A percentile compares a stretch with the other conserved stretches of the same genome.
Evolutionary conservation across 2,113 vertebrate genomes (phyloP).

Genomic region (Heptranchias perlo): DNA sequence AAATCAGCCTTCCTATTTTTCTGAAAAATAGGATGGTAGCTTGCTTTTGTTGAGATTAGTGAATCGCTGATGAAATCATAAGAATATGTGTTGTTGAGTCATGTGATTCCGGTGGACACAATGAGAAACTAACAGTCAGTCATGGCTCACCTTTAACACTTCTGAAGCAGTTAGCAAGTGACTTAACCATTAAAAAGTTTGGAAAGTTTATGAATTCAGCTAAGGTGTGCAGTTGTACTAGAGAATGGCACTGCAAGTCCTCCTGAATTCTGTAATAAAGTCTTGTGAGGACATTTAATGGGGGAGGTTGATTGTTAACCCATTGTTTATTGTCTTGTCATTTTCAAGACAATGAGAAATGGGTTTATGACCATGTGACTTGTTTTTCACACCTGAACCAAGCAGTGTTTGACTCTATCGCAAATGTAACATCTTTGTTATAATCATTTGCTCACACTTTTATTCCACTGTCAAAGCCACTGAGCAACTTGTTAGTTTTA

Average conservation of each 20-base stretch:
- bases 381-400: neutral
- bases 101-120: neutral
- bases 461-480: neutral
- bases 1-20: neutral
- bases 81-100: too few species aligned
- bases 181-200: neutral
- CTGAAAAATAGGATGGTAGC: neutral
- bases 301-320: too few species aligned
- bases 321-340: too few species aligned
- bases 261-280: too few species aligned
- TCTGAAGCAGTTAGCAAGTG: neutral
- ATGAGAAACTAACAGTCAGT: neutral
- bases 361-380: neutral
- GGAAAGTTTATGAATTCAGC: neutral
- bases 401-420: neutral
- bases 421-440: neutral
- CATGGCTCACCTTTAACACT: neutral
- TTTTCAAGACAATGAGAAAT: neutral
- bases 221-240: neutral
- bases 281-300: too few species aligned
- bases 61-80: too few species aligned
- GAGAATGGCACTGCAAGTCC: neutral
- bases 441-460: neutral
- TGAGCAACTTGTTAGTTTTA: neutral
- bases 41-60: too few species aligned